phyloP scores from a whole-genome alignment of 2,797 vertebrate genomes.

The Sebastes baramenuke region DNA sequence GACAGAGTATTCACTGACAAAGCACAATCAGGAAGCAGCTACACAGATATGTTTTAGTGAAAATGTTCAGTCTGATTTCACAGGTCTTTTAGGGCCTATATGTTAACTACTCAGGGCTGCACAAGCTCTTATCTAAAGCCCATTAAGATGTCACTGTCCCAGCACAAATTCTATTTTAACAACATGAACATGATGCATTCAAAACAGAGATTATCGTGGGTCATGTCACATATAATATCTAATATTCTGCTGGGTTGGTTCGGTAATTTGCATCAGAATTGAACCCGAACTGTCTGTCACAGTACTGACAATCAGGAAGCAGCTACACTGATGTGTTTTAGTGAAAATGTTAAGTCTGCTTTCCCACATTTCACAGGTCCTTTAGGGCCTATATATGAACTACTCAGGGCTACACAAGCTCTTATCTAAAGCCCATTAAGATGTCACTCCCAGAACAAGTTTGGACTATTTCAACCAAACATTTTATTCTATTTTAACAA shows the following conservation, averaged over 20 bases:
- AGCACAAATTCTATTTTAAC: not conserved
- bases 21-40: not conserved
- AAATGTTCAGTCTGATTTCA: not conserved
- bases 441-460: not conserved
- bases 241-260: not conserved
- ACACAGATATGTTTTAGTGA: not conserved
- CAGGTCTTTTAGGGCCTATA: not conserved
- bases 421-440: slow-evolving; percentile 35
- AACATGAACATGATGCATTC: not conserved
- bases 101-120: not conserved
- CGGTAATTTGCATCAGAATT: not conserved
- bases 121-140: slow-evolving; percentile 23
- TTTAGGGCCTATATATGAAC: not conserved
- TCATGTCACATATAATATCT: not conserved
- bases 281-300: not conserved
- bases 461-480: not conserved
- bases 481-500: not conserved
- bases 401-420: not conserved
- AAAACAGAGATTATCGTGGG: not conserved
- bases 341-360: not conserved
- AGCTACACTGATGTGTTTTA: not conserved
- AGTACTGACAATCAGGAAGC: not conserved
- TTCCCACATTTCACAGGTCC: not conserved
- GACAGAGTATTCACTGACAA: not conserved
- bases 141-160: not conserved